These are phyloP conservation scores for Lineus longissimus DNA, from an alignment of 1,140 invertebrate species.

Conservation along the genomic window DNA sequence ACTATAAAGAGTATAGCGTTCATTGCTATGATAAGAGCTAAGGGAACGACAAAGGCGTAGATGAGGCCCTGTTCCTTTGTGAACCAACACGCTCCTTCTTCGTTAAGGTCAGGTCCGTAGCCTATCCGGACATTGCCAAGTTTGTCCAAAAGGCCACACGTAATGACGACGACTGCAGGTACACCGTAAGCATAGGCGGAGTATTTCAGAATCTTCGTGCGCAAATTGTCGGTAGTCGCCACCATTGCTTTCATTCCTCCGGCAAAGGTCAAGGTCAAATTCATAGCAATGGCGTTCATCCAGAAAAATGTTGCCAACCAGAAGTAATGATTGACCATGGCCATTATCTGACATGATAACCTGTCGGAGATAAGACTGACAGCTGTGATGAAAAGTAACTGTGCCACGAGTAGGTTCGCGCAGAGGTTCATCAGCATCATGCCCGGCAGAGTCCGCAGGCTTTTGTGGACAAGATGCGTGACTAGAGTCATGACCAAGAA, in stretches of 20 bases:
- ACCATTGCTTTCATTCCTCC: slow-evolving; percentile 14
- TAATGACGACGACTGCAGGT: not conserved
- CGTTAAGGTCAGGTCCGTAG: slow-evolving; percentile 52
- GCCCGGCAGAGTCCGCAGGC: slow-evolving; percentile 53
- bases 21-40: slow-evolving; percentile 54
- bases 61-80: slow-evolving; percentile 55
- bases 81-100: slow-evolving; percentile 17
- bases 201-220: not conserved
- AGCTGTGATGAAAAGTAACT: slow-evolving; percentile 50
- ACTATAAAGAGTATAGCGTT: slow-evolving; percentile 58
- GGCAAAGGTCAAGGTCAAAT: slow-evolving; percentile 25
- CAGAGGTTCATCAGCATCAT: slow-evolving; percentile 53
- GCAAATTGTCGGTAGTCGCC: not conserved
- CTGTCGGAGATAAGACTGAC: slow-evolving; percentile 7
- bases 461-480: slow-evolving; percentile 45
- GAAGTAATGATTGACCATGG: slow-evolving; percentile 80
- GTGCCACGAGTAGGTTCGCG: slow-evolving; percentile 44
- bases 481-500: slow-evolving; percentile 49
- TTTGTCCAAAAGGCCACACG: not conserved
- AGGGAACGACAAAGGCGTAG: slow-evolving; percentile 58
- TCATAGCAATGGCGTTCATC: slow-evolving; percentile 84
- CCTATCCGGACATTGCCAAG: not conserved
- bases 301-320: slow-evolving; percentile 89
- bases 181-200: not conserved
- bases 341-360: slow-evolving; percentile 56